Percentiles rank a stretch among this genome's conserved stretches.
phyloP scores from a whole-genome alignment of 2,888 invertebrate genomes.

The Campopleginae sp. region DNA sequence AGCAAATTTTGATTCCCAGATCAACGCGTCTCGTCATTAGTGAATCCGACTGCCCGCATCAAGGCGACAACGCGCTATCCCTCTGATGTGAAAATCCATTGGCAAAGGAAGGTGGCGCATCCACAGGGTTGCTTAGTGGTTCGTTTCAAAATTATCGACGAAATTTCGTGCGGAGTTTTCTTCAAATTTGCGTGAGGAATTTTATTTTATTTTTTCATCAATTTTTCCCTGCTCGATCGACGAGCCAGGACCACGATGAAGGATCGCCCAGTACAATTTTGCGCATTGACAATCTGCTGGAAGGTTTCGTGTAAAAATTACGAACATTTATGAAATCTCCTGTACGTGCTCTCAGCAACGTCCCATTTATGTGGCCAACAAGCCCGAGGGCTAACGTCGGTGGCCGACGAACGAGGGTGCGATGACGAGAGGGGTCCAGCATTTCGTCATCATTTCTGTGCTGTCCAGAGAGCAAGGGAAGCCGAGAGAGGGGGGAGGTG shows the following conservation, averaged over 20 bases:
- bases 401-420: constrained; percentile 59
- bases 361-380: constrained; percentile 70
- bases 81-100: constrained; percentile 23
- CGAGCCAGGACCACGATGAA: not conserved
- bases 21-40: constrained; percentile 78
- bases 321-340: not conserved
- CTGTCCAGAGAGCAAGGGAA: constrained; percentile 27
- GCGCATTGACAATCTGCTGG: too few relatives aligned
- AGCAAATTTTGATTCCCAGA: constrained; percentile 77
- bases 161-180: not conserved
- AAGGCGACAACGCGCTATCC: not conserved
- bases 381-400: constrained; percentile 48
- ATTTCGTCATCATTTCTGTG: constrained; percentile 63
- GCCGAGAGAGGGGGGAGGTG: constrained; percentile 10
- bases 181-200: not conserved
- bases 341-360: constrained; percentile 41
- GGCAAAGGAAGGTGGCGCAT: not conserved
- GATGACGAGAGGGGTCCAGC: constrained; percentile 57
- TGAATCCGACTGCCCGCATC: constrained; percentile 69
- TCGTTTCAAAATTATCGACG: not conserved
- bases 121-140: not conserved
- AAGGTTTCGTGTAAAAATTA: not conserved
- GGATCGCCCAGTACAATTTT: too few relatives aligned
- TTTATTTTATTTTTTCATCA: not conserved
- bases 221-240: not conserved